Evolutionary conservation across 2,797 vertebrate species (phyloP), one percentile per base, ranked within the genome.

Genomic region (Argya squamiceps): DNA sequence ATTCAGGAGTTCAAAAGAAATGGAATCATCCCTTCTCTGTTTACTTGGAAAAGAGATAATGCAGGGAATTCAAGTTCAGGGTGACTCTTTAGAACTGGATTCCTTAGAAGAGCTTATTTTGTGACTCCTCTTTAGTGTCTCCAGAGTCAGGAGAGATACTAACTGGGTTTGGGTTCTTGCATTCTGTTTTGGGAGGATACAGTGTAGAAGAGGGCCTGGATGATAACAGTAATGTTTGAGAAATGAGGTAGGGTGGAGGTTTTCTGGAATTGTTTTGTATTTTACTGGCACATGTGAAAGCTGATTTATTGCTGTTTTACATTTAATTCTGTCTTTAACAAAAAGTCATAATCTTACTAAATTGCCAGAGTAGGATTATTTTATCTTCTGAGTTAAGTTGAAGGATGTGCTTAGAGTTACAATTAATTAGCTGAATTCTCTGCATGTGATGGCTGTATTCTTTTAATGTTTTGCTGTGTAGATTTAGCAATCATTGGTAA

Each of bases 311-410:
- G 53, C 32, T 75, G 15, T 52, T 23, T 74, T 84, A 34, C 62
- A 63, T 92, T 82, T 91, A 63, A 58, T 76, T 87, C 44, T 1
- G 5, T 47, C 53, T 87, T 83, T 78, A 68, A 68, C 41, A 94
- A 95, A 60, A 93, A 69, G 23, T 85, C 44, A 13, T 43, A 21
- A 59, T 53, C 39, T 59, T 68, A 84, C 30, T 89, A 43, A 65
- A 80, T 78, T 91, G 41, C 60, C 29, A 55, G 60, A 77, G 67
- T 84, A 62, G 83, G 67, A 84, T 36, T 70, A 65, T 71, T 92
- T 93, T 82, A 56, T 92, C 62, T 93, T 47, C 59, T 81, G 34
- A 55, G 46, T 88, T 75, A 71, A 68, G 12, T 9, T 82, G 53
- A 70, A 81, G 81, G 43, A 24, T 10, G 5, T 36, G 17, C 30